A percentile compares a stretch with the other conserved stretches of the same genome.
These are phyloP conservation scores for Leptoclinus maculatus DNA, from an alignment of 2,797 vertebrate species.

Conservation along the genomic window DNA sequence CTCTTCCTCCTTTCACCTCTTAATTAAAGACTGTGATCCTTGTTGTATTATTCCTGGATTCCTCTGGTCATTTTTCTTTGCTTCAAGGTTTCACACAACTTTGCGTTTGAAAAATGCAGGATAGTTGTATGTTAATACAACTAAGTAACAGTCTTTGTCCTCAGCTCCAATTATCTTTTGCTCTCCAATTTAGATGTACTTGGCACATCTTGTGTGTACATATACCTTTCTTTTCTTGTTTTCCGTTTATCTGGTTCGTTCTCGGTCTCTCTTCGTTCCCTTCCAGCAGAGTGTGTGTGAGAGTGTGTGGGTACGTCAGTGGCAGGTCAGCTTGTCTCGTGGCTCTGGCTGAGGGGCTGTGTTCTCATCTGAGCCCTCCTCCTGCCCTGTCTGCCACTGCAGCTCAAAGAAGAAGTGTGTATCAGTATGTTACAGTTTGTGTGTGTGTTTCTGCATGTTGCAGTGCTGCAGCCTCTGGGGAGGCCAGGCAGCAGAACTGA, in stretches of 20 bases:
- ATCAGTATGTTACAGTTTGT: slow-evolving; percentile 49
- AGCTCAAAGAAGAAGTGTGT: slow-evolving; percentile 67
- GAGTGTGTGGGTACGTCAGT: slow-evolving; percentile 54
- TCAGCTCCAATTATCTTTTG: background rate
- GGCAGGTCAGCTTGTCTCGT: slow-evolving; percentile 73
- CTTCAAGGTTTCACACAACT: background rate
- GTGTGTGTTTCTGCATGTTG: slow-evolving; percentile 48
- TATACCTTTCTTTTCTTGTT: slow-evolving; percentile 22
- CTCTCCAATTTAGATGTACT: background rate
- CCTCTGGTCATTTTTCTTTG: slow-evolving; percentile 19
- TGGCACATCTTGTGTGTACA: background rate
- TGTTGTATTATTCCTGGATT: slow-evolving; percentile 24
- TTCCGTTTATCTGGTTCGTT: slow-evolving; percentile 28
- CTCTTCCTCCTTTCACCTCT: slow-evolving; percentile 40
- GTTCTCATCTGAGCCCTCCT: slow-evolving; percentile 77
- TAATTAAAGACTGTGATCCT: slow-evolving; percentile 20
- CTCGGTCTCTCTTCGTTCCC: slow-evolving; percentile 18
- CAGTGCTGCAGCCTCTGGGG: slow-evolving; percentile 75
- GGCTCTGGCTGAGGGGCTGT: slow-evolving; percentile 71
- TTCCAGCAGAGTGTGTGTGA: slow-evolving; percentile 37
- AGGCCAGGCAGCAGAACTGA: slow-evolving; percentile 81
- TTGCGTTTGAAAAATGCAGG: background rate
- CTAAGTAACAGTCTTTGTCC: slow-evolving; percentile 6
- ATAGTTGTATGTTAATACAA: background rate
- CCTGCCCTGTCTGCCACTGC: slow-evolving; percentile 54